Percentiles rank a stretch among this genome's conserved stretches.
Conservation (phyloP, 2,113 vertebrate genomes). For the Brachypteracias leptosomus region DNA sequence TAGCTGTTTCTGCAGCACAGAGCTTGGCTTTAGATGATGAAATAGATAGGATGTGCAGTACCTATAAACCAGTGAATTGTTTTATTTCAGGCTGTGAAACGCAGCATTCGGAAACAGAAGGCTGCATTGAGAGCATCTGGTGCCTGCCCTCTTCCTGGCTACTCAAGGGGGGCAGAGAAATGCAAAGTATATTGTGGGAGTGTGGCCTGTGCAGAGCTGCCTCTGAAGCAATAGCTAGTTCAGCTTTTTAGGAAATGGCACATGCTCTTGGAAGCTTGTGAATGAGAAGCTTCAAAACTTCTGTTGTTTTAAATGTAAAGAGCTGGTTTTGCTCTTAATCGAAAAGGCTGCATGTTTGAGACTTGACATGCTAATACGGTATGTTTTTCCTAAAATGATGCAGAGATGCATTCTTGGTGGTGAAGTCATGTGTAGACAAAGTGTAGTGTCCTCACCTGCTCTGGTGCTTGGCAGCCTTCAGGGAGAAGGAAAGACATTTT, state of each 20-base stretch:
- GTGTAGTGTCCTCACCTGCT: neutral
- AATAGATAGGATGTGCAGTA: neutral
- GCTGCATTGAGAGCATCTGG: neutral
- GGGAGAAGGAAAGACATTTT: neutral
- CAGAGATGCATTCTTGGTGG: neutral
- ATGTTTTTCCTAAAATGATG: neutral
- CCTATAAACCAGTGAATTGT: neutral
- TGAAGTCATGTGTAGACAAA: neutral
- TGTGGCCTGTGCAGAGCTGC: neutral
- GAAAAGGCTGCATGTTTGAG: neutral
- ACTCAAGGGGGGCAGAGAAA: neutral
- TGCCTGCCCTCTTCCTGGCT: neutral
- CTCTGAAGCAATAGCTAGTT: neutral
- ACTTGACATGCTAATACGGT: neutral
- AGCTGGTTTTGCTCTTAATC: neutral
- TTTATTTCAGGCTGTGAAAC: neutral
- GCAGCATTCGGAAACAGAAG: neutral
- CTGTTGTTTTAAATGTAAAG: neutral
- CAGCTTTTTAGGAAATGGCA: neutral
- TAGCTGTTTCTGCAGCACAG: neutral
- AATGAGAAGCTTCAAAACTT: neutral
- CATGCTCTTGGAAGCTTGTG: neutral
- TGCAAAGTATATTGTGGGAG: neutral
- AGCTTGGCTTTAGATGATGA: neutral
- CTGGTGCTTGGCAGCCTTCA: neutral